These are phyloP conservation scores for Platorchestia sp. DNA, from an alignment of 1,140 invertebrate species.

Conservation along the genomic window DNA sequence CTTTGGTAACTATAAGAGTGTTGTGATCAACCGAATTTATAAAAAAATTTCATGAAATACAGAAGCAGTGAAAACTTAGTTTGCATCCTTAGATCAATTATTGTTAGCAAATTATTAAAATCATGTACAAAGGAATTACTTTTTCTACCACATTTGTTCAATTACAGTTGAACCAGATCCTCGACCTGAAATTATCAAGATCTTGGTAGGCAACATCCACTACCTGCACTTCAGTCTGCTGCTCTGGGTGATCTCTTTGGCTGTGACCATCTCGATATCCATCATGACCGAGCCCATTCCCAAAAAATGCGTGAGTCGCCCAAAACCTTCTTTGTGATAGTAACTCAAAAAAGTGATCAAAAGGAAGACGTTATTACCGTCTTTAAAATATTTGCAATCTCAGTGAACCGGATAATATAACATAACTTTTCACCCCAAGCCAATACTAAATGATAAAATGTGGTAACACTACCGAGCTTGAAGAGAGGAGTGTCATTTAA, in stretches of 20 bases:
- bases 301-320: conserved; percentile 69
- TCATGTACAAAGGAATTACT: not conserved
- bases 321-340: not conserved
- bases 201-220: conserved; percentile 72
- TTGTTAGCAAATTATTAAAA: not conserved
- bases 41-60: not conserved
- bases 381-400: not conserved
- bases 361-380: not conserved
- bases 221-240: conserved; percentile 74
- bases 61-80: not conserved
- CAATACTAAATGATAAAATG: not conserved
- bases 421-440: not conserved
- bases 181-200: conserved; percentile 70
- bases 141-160: not conserved
- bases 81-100: not conserved
- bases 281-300: conserved; percentile 71
- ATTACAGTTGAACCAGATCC: conserved; percentile 66
- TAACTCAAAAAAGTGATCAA: not conserved
- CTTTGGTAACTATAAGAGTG: not conserved
- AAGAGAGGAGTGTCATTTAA: no score
- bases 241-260: conserved; percentile 71
- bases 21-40: not conserved
- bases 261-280: conserved; percentile 70
- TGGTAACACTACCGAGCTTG: no score
- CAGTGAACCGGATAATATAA: not conserved